Evolutionary conservation across 1,140 invertebrate genomes (phyloP), one percentile per base, ranked within the genome.

Genomic region (Anastrepha obliqua): DNA sequence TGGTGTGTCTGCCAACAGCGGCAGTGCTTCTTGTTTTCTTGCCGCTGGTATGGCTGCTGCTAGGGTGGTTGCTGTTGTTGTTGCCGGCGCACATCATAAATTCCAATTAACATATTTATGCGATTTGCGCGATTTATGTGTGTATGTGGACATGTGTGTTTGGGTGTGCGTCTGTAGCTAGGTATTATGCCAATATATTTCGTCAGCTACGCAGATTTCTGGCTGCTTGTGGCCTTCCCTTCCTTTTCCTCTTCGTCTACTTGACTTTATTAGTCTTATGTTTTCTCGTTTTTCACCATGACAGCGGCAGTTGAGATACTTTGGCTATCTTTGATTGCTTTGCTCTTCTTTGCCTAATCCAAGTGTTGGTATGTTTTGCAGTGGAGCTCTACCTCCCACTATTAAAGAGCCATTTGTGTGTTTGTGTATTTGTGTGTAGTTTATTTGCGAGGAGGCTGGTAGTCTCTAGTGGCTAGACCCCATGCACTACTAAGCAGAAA

Each of bases 91-190:
- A 81, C 74, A 81, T 81, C 74, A 81, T 81, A 81, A 81, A 55
- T 81, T 81, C 11, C 74, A 81, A 81, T 81, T 81, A 81, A 81
- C 74, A 81, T 81, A 81, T 81, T 81, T 81, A 55, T 81, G 67
- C 67, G 67, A 74, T 74, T 74, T 74, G 42, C 44, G 67, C 42
- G 67, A 47, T 81, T 81, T n/a, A 81, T 62, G 60, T 62, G 60
- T 5, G 60, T 62, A 62, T 20, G n/a, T 29, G 20, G 1, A 17
- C 2, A 29, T n/a, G 42, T 55, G n/a, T 29, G 47, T 81, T 55
- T 55, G 51, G 51, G 20, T 81, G 47, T 51, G 17, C 9, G n/a
- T 2, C 17, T 55, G n/a, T 8, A 20, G 29, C 29, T 29, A 29
- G n/a, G 74, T 15, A 81, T 58, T 39, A 39, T 39, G n/a, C 17